Evolutionary conservation across 2,888 invertebrate genomes (phyloP).

Genomic region (Dendrolimus pini): DNA sequence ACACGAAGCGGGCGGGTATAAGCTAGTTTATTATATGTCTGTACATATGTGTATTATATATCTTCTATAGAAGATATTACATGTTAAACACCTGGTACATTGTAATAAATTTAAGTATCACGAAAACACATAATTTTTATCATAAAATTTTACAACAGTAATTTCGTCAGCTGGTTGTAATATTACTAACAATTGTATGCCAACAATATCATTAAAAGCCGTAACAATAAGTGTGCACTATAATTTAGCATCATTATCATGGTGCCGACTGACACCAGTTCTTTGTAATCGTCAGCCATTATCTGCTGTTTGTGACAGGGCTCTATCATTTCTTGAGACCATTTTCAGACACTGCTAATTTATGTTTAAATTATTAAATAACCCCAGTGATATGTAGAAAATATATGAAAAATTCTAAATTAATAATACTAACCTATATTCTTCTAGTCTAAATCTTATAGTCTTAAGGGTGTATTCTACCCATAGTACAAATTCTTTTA

Average conservation of each 20-base stretch:
- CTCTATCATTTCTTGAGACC: not conserved
- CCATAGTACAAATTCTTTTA: too few species aligned
- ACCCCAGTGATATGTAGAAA: too few species aligned
- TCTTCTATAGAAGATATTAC: too few species aligned
- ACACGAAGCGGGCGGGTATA: too few species aligned
- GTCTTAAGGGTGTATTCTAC: too few species aligned
- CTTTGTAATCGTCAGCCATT: constrained; percentile 38
- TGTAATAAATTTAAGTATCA: too few species aligned
- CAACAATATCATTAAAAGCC: not conserved
- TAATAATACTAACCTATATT: too few species aligned
- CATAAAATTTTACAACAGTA: not conserved
- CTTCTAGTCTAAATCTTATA: too few species aligned
- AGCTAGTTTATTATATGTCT: too few species aligned
- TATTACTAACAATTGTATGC: not conserved
- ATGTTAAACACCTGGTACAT: too few species aligned
- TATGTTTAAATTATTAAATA: not conserved
- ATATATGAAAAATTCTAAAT: too few species aligned
- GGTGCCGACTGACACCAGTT: constrained; percentile 33
- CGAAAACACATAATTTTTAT: not conserved
- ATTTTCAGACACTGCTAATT: not conserved
- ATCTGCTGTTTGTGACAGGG: constrained; percentile 5
- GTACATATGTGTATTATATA: too few species aligned
- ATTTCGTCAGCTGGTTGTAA: not conserved
- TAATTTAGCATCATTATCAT: constrained; percentile 33
- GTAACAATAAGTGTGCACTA: constrained; percentile 12